Base-by-base conservation (phyloP, 1,140 invertebrate genomes). In the Paraescarpia echinospica region DNA sequence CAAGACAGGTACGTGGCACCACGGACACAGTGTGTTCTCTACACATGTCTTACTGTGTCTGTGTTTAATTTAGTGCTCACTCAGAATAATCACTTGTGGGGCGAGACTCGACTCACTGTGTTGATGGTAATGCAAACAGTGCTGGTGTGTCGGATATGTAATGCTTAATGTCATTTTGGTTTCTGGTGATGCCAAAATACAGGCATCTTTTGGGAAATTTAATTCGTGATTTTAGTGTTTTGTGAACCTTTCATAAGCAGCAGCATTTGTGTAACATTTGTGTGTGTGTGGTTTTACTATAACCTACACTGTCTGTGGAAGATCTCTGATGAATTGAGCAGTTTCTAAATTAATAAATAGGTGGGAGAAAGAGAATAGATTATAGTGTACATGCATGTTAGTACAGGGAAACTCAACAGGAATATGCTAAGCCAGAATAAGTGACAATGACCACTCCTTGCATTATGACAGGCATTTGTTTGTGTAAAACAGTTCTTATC, bases 1-100 rank as follows among this genome's bases (percentile, higher is more conserved):
- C 8, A 98, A 99, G 96, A 99, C 99, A 95, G 98, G 98, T 98
- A 77, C 59, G 59, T 8, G 48, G 22, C 9, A 77, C 18, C 22
- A 77, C 59, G 22, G 27, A 77, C 59, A 4, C 22, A 27, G 27
- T 18, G 59, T 77, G 27, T 77, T 77, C 9, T 77, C 18, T 77
- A 4, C 59, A 0, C 27, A 31, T 18, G 22, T 22, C 14, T 77
- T 77, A 18, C 27, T 2, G 59, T 77, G 59, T 77, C 27, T 77
- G 59, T 77, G 18, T 77, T 77, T 22, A 0, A 31, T 77, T 77
- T 77, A 18, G 2, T 77, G 59, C 59, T 77, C 22, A 27, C 22
- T 0, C 59, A 77, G 27, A 77, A 27, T 77, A 12, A 77, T 77
- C 59, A 27, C 59, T 77, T 77, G 59, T 18, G 9, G 18, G 27